These are phyloP conservation scores for Fopius arisanus DNA, from an alignment of 1,140 invertebrate genomes.

Conservation along the genomic window DNA sequence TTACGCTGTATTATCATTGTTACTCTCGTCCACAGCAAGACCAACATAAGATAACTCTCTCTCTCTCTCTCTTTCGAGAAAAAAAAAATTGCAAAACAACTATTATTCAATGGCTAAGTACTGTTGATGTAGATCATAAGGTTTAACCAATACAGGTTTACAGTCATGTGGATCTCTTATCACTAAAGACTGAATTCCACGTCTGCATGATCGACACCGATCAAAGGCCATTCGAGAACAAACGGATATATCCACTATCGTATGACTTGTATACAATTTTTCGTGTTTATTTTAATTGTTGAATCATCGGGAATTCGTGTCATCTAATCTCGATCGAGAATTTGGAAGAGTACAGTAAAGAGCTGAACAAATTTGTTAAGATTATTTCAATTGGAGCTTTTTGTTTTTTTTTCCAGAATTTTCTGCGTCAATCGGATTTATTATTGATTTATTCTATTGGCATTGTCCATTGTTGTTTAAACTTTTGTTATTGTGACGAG, in stretches of 20 bases:
- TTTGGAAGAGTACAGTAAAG: not conserved
- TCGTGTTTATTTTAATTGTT: not conserved
- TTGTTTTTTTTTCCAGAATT: not conserved
- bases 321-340: not conserved
- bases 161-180: not conserved
- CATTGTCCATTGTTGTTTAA: too few species aligned
- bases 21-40: not conserved
- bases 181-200: not conserved
- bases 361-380: not conserved
- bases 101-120: not conserved
- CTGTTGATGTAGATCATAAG: not conserved
- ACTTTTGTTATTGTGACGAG: not conserved
- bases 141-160: slow-evolving; percentile 7
- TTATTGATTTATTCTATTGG: too few species aligned
- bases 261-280: not conserved
- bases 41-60: not conserved
- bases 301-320: not conserved
- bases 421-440: not conserved
- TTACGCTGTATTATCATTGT: slow-evolving; percentile 10
- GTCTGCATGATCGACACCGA: not conserved
- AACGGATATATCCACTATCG: not conserved
- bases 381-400: not conserved
- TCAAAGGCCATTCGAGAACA: not conserved
- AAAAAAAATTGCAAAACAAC: not conserved
- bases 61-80: too few species aligned